phyloP scores from a whole-genome alignment of 2,797 vertebrate genomes.

The Anomalospiza imberbis region DNA sequence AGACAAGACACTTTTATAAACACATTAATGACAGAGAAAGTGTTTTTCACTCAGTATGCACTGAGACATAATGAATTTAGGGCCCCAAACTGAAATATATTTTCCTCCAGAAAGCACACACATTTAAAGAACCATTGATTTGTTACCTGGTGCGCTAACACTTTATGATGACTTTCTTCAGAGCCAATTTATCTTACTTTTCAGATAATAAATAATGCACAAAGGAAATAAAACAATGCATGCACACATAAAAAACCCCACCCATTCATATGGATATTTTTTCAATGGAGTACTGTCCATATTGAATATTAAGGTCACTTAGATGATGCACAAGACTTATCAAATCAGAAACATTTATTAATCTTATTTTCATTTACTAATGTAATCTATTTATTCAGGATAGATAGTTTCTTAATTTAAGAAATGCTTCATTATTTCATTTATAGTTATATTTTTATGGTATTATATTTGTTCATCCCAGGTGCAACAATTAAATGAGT shows the following conservation, averaged over 20 bases:
- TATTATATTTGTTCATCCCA: not conserved
- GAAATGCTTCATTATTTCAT: not conserved
- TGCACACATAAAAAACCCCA: not conserved
- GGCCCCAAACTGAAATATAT: slow-evolving; percentile 53
- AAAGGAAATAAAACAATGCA: not conserved
- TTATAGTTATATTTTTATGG: not conserved
- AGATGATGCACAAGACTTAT: not conserved
- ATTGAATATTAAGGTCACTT: not conserved
- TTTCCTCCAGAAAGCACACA: slow-evolving; percentile 38
- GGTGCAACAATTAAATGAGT: not conserved
- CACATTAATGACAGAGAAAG: slow-evolving; percentile 52
- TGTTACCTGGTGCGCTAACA: slow-evolving; percentile 54
- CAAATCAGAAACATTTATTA: not conserved
- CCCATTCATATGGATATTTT: not conserved
- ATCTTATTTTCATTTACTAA: not conserved
- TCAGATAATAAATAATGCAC: slow-evolving; percentile 56
- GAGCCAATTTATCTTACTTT: slow-evolving; percentile 31
- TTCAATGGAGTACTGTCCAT: not conserved
- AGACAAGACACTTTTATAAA: slow-evolving; percentile 64
- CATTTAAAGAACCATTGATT: slow-evolving; percentile 63
- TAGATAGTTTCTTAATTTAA: not conserved
- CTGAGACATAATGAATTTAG: slow-evolving; percentile 61
- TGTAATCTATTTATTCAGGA: not conserved
- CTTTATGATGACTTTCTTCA: slow-evolving; percentile 49
- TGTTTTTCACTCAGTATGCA: slow-evolving; percentile 53